These are phyloP conservation scores for Aphelocoma californica DNA, from an alignment of 2,797 vertebrate genomes.

Conservation along the genomic window DNA sequence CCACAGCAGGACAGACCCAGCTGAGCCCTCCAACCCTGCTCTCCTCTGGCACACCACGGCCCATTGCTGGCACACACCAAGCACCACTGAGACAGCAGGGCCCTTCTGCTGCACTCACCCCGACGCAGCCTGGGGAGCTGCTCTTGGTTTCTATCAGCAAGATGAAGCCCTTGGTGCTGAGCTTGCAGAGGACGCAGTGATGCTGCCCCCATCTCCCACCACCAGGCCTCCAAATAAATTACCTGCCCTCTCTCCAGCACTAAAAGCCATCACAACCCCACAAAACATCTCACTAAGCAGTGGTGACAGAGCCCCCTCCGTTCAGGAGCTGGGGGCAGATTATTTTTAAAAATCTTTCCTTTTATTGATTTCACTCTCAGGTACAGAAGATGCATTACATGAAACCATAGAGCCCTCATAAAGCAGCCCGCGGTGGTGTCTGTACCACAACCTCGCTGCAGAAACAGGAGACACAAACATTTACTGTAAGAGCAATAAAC, in stretches of 20 bases:
- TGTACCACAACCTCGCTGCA: not conserved
- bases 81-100: not conserved
- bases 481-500: slow-evolving; percentile 24
- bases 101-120: not conserved
- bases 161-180: not conserved
- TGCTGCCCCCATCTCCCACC: not conserved
- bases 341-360: not conserved
- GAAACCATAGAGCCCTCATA: not conserved
- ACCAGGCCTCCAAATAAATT: not conserved
- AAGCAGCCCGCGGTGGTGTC: not conserved
- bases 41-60: not conserved
- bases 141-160: not conserved
- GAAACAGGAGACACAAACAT: not conserved
- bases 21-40: accelerated
- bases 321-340: not conserved
- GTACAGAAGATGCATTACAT: not conserved
- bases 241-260: not conserved
- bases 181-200: not conserved
- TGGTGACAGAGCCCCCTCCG: not conserved
- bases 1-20: accelerated
- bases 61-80: not conserved
- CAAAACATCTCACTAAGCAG: not conserved
- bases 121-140: not conserved
- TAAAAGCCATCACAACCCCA: not conserved
- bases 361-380: not conserved